Conservation (phyloP, 2,113 vertebrate genomes). For the Donacobius atricapilla region DNA sequence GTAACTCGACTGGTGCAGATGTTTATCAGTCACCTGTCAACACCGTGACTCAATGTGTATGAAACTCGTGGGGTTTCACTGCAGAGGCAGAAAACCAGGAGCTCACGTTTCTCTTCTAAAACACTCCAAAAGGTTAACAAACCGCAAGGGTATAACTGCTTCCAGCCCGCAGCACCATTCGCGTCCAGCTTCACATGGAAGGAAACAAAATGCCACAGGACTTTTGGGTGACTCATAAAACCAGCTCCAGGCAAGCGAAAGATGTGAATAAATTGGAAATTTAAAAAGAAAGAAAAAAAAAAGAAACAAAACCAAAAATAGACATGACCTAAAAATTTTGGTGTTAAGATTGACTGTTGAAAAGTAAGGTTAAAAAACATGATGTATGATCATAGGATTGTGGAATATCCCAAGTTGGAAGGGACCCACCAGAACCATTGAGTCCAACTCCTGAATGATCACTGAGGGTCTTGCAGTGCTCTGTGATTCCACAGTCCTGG, state of each 20-base stretch:
- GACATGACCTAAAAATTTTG: not conserved
- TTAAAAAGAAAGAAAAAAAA: not conserved
- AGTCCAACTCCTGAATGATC: not conserved
- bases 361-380: rapidly evolving
- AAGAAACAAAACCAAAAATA: not conserved
- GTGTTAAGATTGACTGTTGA: not conserved
- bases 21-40: constrained; percentile 78
- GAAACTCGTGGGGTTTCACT: constrained; percentile 72
- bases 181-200: constrained; percentile 15
- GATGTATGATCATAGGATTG: rapidly evolving
- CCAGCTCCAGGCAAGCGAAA: constrained; percentile 28
- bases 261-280: not conserved
- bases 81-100: constrained; percentile 72
- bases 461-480: not conserved
- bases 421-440: not conserved
- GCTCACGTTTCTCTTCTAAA: constrained; percentile 76
- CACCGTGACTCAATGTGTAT: constrained; percentile 74
- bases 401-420: not conserved
- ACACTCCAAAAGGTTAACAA: constrained; percentile 66
- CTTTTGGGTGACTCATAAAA: constrained; percentile 53
- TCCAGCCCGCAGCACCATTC: constrained; percentile 36
- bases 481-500: not conserved
- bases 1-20: constrained; percentile 73
- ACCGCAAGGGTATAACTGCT: constrained; percentile 71
- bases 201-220: not conserved